Evolutionary conservation across 1,140 invertebrate species (phyloP), one percentile per base, ranked within the genome.

Genomic region (Choristoneura fumiferana): DNA sequence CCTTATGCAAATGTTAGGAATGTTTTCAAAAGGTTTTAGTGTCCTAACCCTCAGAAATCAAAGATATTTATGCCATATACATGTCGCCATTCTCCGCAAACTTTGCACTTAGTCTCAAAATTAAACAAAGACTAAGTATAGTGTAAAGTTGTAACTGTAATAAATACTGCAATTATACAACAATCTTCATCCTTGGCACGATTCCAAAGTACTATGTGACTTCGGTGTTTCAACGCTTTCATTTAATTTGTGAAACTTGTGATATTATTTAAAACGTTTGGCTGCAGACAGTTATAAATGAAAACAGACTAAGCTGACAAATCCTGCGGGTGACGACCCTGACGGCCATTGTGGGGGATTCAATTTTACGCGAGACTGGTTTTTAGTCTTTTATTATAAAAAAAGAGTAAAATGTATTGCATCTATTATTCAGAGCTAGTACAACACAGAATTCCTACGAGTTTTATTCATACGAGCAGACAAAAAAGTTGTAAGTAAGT

Each of bases 191-290:
- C 38, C 56, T 40, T 62, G 64, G 64, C 59, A 17, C 43, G 17
- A 36, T 8, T 43, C 64, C 64, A 66, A 58, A 61, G 62, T 45
- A 59, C 62, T 62, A 62, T 57, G 43, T 43, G 53, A 57, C 58
- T 57, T 49, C 54, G 43, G 54, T 43, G 14, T 13, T 62, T 66
- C 57, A 62, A 62, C 60, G 54, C 60, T 62, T 58, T 61, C 49
- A 58, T 65, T 54, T 54, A 56, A 57, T 62, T 39, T 56, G 58
- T 40, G 43, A 49, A 49, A 49, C 22, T 49, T 12, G 5, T 49
- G 12, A 49, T 49, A 29, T 33, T 18, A 9, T 29, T 45, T 49
- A 49, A 49, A 49, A 22, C 17, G 43, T 18, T 49, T 29, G 22
- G 22, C 6, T 14, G 43, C n/a, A 49, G 43, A 29, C 43, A 29